Base-by-base conservation (phyloP, 2,113 vertebrate genomes). In the Vimba vimba region DNA sequence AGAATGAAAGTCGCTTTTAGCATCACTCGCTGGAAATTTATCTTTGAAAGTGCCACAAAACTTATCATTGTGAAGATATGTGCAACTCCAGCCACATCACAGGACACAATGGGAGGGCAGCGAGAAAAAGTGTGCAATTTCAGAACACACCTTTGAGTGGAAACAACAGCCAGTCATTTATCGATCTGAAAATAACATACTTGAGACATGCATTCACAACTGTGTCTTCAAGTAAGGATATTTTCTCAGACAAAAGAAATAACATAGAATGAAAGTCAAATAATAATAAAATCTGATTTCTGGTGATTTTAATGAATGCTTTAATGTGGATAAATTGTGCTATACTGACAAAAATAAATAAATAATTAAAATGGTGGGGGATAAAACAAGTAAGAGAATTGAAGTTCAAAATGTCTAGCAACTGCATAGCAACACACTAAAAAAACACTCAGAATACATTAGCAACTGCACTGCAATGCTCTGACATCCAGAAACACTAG, bases 161-260 rank as follows among this genome's bases (percentile, higher is more conserved):
- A 55, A 77, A 55, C 27, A 75, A 43, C 2, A 0, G 45, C 25
- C 47, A 77, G 33, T 57, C 75, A 55, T 57, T 23, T 57, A 57
- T 57, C 33, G 75, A 77, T 77, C 75, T 12, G 75, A 77, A 77
- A 36, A 77, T 57, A 21, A 21, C 50, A 30, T 27, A 23, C 27
- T 77, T 17, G 27, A 77, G 75, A 77, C 75, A 77, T 27, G 25
- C 6, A 15, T 76, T 52, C 47, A 69, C 30, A 36, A 2, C 33
- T 19, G 0, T 21, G 17, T 39, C 33, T 36, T 69, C 66, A 39
- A 62, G 66, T 76, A 76, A 30, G 9, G 50, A 17, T 8, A 8
- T 50, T 75, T 27, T 7, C 9, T 30, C 12, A 75, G 45, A 50
- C 6, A 19, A 27, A 17, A 75, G 1, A 75, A 43, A 75, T 50